Evolutionary conservation across 2,888 invertebrate genomes (phyloP), one percentile per base, ranked within the genome.

Genomic region (Macrophya alboannulata): DNA sequence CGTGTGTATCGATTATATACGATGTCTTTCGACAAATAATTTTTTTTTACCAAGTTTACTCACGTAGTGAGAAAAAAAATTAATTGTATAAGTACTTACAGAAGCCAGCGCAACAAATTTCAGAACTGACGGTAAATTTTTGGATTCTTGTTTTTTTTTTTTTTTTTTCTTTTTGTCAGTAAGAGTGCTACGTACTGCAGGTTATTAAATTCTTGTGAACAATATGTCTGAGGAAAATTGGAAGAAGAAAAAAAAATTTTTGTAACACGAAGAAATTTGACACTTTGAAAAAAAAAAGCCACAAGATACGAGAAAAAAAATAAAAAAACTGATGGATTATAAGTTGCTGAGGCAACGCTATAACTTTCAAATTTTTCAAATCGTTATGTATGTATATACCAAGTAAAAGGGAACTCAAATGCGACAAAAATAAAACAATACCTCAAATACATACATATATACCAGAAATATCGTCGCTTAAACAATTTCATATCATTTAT

Each of bases 401-500:
- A 21, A 59, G 21, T 21, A 59, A n/a, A 76, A 48, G 15, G 31
- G 25, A 31, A 31, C 31, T 31, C 31, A 31, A 37, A 31, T 31
- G n/a, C n/a, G 25, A 17, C 17, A 37, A 17, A 25, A 8, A 68
- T 31, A 68, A 12, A 31, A 68, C 31, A 5, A 72, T 25, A 62
- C 40, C 37, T 17, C 40, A n/a, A n/a, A n/a, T n/a, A n/a, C n/a
- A 62, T 4, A 31, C 31, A 31, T 31, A 31, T 31, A 82, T 43
- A n/a, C 62, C 25, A 83, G 48, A 68, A 31, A 71, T 83, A 65
- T 89, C 85, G 43, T 90, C 89, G 88, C 89, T 91, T 90, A 90
- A 92, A 92, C 92, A 92, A 91, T 90, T 89, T 89, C 91, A 91
- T 91, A 91, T 92, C 91, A 90, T 92, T 91, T 90, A 91, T 92